Evolutionary conservation across 2,797 vertebrate species (phyloP).

Genomic region (Acestrorhynchus altus): DNA sequence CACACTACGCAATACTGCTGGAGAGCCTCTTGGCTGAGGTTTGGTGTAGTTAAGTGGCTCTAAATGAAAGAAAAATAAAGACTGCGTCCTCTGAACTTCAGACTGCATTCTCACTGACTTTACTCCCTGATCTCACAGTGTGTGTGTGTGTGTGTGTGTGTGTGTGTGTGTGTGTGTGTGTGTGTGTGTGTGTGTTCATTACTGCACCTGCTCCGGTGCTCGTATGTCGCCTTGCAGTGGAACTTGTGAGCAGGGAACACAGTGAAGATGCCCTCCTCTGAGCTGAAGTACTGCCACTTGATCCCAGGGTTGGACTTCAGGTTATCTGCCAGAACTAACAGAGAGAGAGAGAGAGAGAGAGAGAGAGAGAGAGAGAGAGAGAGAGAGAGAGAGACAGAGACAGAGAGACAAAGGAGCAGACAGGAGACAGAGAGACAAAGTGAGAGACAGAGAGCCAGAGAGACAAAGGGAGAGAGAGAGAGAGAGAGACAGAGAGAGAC

Average conservation of each 20-base stretch:
- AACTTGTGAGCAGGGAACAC: constrained; percentile 98
- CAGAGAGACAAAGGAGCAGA: too few relatives aligned
- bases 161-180: neutral
- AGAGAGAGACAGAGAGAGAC: too few relatives aligned
- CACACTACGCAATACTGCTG: constrained; percentile 11
- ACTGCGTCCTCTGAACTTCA: neutral
- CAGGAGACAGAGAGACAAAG: too few relatives aligned
- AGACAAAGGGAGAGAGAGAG: too few relatives aligned
- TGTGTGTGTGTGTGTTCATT: neutral
- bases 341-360: neutral
- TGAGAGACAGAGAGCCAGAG: too few relatives aligned
- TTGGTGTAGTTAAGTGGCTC: constrained; percentile 32
- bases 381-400: neutral
- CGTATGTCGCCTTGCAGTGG: constrained; percentile 93
- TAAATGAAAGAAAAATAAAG: constrained; percentile 38
- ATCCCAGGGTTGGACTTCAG: constrained; percentile 98
- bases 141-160: neutral
- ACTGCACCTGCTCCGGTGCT: constrained; percentile 94
- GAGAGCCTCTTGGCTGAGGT: constrained; percentile 23
- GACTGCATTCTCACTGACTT: neutral
- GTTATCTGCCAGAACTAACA: constrained; percentile 94
- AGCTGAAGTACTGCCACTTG: constrained; percentile 99
- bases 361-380: neutral
- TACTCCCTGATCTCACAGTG: too few relatives aligned
- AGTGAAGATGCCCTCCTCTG: constrained; percentile 98